These are phyloP conservation scores for Agrochola macilenta DNA, from an alignment of 2,888 invertebrate species.

Conservation along the genomic window DNA sequence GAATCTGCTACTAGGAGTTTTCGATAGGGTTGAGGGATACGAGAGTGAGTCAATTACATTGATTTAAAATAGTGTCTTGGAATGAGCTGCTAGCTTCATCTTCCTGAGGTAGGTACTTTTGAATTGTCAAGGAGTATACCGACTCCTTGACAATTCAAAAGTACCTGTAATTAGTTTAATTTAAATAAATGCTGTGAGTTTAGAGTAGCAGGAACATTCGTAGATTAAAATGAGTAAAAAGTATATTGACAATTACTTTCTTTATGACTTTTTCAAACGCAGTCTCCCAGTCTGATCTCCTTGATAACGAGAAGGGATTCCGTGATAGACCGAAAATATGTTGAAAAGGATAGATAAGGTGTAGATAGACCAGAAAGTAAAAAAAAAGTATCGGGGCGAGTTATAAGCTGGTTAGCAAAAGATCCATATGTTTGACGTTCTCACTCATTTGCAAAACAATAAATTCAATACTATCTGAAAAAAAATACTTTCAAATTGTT, in stretches of 20 bases:
- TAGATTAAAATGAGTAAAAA: neutral
- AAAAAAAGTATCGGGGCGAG: neutral
- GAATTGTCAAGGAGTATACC: too few species aligned
- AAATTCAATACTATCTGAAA: neutral
- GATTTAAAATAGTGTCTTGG: neutral
- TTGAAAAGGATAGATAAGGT: neutral
- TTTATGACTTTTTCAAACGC: neutral
- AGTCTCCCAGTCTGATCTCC: neutral
- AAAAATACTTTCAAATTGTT: neutral
- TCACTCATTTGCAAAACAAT: neutral
- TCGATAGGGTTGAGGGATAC: slow-evolving; percentile 11
- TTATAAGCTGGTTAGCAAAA: too few species aligned
- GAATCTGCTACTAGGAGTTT: slow-evolving; percentile 29
- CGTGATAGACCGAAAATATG: neutral
- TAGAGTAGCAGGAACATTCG: too few species aligned
- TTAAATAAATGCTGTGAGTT: neutral
- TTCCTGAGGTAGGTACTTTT: too few species aligned
- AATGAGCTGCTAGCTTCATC: too few species aligned
- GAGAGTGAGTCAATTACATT: neutral
- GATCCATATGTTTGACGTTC: neutral
- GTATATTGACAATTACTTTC: neutral
- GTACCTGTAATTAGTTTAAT: too few species aligned
- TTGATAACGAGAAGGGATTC: neutral
- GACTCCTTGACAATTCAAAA: too few species aligned
- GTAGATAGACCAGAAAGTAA: neutral